These are phyloP conservation scores for Xestia rhomboidea DNA, from an alignment of 2,888 invertebrate species.

Conservation along the genomic window DNA sequence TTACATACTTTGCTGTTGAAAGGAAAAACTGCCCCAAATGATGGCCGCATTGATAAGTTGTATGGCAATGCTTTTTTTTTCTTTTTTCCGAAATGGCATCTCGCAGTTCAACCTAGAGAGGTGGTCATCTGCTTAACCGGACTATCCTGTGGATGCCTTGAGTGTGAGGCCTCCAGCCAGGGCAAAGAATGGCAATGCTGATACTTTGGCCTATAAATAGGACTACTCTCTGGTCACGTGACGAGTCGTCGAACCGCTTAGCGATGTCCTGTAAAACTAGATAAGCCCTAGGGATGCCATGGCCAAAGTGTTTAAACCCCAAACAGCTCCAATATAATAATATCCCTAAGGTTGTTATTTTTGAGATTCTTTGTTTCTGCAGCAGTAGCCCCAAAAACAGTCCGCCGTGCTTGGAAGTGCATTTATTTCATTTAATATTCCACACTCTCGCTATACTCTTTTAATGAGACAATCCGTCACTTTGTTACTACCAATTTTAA, in stretches of 20 bases:
- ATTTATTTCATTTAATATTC: not conserved
- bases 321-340: not conserved
- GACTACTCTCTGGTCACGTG: not conserved
- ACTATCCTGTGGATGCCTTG: too few species aligned
- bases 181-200: too few species aligned
- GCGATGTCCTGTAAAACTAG: not conserved
- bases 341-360: not conserved
- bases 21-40: not conserved
- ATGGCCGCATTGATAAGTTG: not conserved
- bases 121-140: too few species aligned
- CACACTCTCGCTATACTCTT: not conserved
- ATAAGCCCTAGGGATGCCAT: accelerated
- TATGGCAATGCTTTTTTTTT: too few species aligned
- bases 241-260: not conserved
- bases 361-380: not conserved
- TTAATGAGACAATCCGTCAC: too few species aligned
- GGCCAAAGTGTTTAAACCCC: not conserved
- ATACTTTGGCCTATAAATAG: not conserved
- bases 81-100: too few species aligned
- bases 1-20: not conserved
- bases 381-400: not conserved
- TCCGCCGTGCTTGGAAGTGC: not conserved
- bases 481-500: not conserved
- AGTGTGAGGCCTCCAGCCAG: too few species aligned
- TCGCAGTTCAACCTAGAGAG: too few species aligned